Evolutionary conservation across 1,140 invertebrate genomes (phyloP).

Genomic region (Drosophila murphyi): DNA sequence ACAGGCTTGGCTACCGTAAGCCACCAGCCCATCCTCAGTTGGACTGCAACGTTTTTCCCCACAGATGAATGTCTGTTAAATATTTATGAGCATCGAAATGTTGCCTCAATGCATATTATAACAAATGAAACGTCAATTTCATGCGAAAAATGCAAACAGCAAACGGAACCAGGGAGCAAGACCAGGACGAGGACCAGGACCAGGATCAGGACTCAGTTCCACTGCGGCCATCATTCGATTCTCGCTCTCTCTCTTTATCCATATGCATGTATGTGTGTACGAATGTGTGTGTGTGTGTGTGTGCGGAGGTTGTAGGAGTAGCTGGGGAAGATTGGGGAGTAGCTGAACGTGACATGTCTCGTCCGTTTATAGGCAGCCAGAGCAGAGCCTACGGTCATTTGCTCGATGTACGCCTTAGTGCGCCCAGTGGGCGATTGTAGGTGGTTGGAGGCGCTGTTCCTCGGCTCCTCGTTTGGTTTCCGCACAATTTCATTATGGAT

Average conservation of each 20-base stretch:
- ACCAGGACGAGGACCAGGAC: neutral
- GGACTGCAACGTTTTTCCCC: slow-evolving; percentile 53
- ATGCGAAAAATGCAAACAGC: slow-evolving; percentile 64
- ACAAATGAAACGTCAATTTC: slow-evolving; percentile 76
- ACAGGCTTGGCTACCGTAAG: slow-evolving; percentile 9
- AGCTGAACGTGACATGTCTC: slow-evolving; percentile 38
- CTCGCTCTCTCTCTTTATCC: neutral
- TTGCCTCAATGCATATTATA: slow-evolving; percentile 76
- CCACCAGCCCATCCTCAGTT: neutral
- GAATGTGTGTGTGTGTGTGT: neutral
- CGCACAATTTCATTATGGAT: slow-evolving; percentile 59
- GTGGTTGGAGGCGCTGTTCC: neutral
- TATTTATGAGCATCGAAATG: slow-evolving; percentile 76
- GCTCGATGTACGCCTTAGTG: slow-evolving; percentile 16
- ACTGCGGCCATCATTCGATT: slow-evolving; percentile 7
- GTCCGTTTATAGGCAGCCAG: slow-evolving; percentile 13
- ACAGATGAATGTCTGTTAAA: slow-evolving; percentile 73
- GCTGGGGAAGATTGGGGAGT: neutral
- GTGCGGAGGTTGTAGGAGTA: neutral
- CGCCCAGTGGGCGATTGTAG: neutral
- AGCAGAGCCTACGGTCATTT: slow-evolving; percentile 18
- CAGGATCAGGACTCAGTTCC: neutral
- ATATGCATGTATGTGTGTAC: slow-evolving; percentile 5
- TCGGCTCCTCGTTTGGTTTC: slow-evolving; percentile 25
- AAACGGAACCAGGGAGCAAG: slow-evolving; percentile 11